Evolutionary conservation across 1,140 invertebrate species (phyloP), one percentile per base, ranked within the genome.

Genomic region (Drosophila subpulchrella): DNA sequence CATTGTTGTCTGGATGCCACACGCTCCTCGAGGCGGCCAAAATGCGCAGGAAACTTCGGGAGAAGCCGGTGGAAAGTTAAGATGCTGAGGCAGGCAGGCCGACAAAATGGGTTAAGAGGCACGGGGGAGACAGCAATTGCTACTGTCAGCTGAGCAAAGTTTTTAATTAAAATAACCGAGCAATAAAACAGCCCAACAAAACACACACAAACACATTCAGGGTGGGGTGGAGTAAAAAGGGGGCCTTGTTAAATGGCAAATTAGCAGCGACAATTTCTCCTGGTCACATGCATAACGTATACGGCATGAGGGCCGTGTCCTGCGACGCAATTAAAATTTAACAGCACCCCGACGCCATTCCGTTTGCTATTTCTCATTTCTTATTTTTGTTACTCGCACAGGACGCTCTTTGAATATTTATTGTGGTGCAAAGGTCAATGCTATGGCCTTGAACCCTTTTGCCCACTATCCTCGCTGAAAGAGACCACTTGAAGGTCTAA

Each of bases 91-190:
- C 27, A 27, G 27, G 3, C 11, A 46, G 24, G 47, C 47, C 17
- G 34, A 48, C 13, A 36, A 51, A 47, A 56, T 34, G 58, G 44
- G 59, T 48, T 50, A 72, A 42, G 10, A 12, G 8, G 38, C 17
- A n/a, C 34, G 15, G 3, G 17, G 44, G 47, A n/a, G 30, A 24
- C 17, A 48, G 59, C 74, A 89, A 70, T 83, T 88, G 83, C 67
- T 70, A 88, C 74, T 88, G 82, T 82, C 81, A 71, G 81, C 63
- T 65, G 79, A 66, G 59, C 51, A 89, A 88, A 88, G 80, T 89
- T 88, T 88, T 88, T 88, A 84, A 88, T 89, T 88, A 89, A 88
- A 88, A 88, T 89, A 88, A 89, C 84, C 81, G 60, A 80, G 84
- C 84, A 88, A 88, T 84, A 88, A 89, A 89, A 89, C 67, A 81